Base-by-base conservation (phyloP, 2,888 invertebrate species). In the Oscheius sp. region DNA sequence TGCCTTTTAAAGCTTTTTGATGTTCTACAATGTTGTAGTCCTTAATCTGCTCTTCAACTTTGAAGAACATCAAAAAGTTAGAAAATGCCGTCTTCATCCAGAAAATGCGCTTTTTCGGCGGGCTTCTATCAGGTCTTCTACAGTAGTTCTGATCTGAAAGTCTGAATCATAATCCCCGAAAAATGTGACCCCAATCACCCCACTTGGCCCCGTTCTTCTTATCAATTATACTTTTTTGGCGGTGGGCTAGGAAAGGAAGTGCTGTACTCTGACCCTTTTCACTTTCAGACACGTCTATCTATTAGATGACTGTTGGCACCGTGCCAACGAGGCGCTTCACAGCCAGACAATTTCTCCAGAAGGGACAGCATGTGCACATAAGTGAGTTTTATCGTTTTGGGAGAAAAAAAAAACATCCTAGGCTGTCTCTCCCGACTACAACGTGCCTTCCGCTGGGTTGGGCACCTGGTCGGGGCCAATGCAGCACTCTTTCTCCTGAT, bases 401-500 rank as follows among this genome's bases (percentile, higher is more conserved):
- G 29, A 60, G 42, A 60, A 10, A 37, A 60, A 37, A 63, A 42
- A 21, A 21, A 21, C 21, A 21, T 21, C 21, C 21, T 21, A 73
- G 73, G 57, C 47, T 73, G 58, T 55, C 62, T 62, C 9, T 13
- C 21, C n/a, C 55, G 66, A 42, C 57, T 73, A 33, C 73, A 73
- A 35, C 13, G 29, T 2, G 51, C 48, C 37, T 73, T 73, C 58
- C 51, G 55, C 37, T 47, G 47, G 59, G 21, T 73, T 13, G 73
- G 73, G 11, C 35, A 37, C 32, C 11, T 55, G 7, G 58, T 73
- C 50, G 73, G 73, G n/a, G 29, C 11, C 21, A 35, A 66, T 21
- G 60, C 73, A 21, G 57, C 63, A 10, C 42, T 73, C 37, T 73
- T 73, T 33, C 55, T 73, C 4, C 57, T 73, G 57, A 59, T 73